Evolutionary conservation across 2,113 vertebrate genomes (phyloP).

Genomic region (Raja brachyura): DNA sequence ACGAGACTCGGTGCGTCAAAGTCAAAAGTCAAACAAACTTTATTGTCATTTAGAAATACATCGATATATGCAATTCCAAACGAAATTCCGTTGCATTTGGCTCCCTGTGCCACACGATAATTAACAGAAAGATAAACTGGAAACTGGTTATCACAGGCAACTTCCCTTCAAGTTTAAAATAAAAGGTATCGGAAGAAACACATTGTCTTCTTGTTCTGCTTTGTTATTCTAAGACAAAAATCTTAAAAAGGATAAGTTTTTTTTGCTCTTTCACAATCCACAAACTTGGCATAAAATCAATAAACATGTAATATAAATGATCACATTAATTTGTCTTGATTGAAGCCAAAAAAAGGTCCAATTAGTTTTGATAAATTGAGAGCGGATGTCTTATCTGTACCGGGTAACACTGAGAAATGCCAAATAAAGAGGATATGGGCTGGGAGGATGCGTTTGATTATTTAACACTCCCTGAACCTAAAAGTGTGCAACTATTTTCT

Average conservation of each 20-base stretch:
- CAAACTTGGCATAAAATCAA: background rate
- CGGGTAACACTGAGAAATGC: background rate
- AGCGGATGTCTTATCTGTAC: background rate
- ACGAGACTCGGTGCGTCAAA: too few species aligned
- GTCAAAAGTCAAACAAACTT: too few species aligned
- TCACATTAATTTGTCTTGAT: background rate
- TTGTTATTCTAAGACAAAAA: background rate
- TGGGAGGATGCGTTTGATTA: background rate
- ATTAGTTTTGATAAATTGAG: background rate
- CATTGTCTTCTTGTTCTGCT: too few species aligned
- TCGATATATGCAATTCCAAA: too few species aligned
- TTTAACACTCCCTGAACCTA: background rate
- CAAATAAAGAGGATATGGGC: background rate
- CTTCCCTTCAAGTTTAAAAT: background rate
- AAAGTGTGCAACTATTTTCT: constrained; percentile 15
- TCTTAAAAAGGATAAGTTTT: too few species aligned
- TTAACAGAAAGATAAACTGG: too few species aligned
- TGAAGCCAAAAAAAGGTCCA: background rate
- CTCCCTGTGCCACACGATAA: too few species aligned
- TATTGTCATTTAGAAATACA: too few species aligned
- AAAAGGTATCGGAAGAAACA: too few species aligned
- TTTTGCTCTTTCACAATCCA: background rate
- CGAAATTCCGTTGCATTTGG: too few species aligned
- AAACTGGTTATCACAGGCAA: too few species aligned
- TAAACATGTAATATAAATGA: background rate